Evolutionary conservation across 2,797 vertebrate genomes (phyloP), one percentile per base, ranked within the genome.

Genomic region (Notoglanidium macrostoma): DNA sequence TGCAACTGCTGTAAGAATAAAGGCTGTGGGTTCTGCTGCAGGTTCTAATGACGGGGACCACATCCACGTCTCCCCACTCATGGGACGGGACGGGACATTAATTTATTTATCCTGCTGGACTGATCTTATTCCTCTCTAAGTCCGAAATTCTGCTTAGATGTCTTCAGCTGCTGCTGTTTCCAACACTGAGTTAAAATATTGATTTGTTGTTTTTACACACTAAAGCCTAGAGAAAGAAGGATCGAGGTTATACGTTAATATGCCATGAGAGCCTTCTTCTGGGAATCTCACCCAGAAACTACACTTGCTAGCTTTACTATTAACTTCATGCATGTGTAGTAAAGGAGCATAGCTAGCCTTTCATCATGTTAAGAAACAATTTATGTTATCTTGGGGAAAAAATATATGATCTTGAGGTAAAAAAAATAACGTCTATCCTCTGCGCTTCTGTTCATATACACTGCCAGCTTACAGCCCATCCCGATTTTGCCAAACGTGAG

Each of bases 11-110:
- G 97, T 79, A 0, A 0, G 0, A 89, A 94, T 40, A 90, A 89
- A 32, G 91, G 73, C 26, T 97, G 97, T 3, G 96, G 96, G 0
- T 73, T 83, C 11, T 98, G 97, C 94, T 97, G 97, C 93, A 94
- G 0, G 70, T 95, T 94, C 35, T 97, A 91, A 94, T 23, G 89
- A 81, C 19, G 3, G 7, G 17, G 35, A 46, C 44, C 49, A 51
- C 15, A 8, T 23, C 2, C 63, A 19, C n/a, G 15, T 63, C 21
- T n/a, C 10, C 17, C 4, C 55, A 2, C 32, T n/a, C 9, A 11
- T 2, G 11, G 29, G 67, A 51, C 0, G 6, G 80, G 85, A 85
- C 77, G 6, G 80, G 85, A 85, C 81, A 26, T 85, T 87, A 89
- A 89, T 65, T 90, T 89, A 90, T 89, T 89, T 74, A 55, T 86